Base-by-base conservation (phyloP, 2,888 invertebrate species). In the Eupithecia subfuscata region DNA sequence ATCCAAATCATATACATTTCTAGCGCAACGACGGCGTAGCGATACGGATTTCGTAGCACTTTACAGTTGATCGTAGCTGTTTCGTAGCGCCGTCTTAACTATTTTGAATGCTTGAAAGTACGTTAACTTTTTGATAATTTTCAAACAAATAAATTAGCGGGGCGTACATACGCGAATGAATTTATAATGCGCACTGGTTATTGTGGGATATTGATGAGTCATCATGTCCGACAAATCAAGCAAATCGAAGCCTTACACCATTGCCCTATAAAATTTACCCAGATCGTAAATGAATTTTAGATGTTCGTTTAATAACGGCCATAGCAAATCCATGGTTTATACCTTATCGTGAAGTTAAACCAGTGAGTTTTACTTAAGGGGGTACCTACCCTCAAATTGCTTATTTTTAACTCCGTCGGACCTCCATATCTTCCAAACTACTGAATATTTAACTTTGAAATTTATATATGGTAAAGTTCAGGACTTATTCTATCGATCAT, bases 21-120 rank as follows among this genome's bases (percentile, higher is more conserved):
- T 60, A 60, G 60, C 14, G 12, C 6, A 25, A 12, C 14, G 60
- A 18, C 34, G 64, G 70, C 60, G 60, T 37, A 70, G 22, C 22
- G 70, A 40, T 70, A 69, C 70, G 37, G 8, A 22, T 40, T 70
- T 60, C 56, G 56, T 70, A 70, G 70, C 52, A 22, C 34, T 64
- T 64, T 2, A 30, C 18, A 60, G 25, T 60, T 60, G 22, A 25
- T 12, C 60, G 5, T 12, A 25, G 22, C 60, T 1, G 25, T 14
- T 60, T 60, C 64, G 34, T 64, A 64, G 64, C 64, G 18, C 34
- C 22, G 22, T 56, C 22, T 12, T 56, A 12, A n/a, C n/a, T 52
- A 52, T n/a, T n/a, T 52, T 18, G 6, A 9, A 11, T 3, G n/a
- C 22, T 56, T 56, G 9, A 14, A 12, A 25, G 5, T 60, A 14